A percentile compares a stretch with the other conserved stretches of the same genome.
Conservation (phyloP, 2,113 vertebrate genomes). For the Lamprotornis superbus region DNA sequence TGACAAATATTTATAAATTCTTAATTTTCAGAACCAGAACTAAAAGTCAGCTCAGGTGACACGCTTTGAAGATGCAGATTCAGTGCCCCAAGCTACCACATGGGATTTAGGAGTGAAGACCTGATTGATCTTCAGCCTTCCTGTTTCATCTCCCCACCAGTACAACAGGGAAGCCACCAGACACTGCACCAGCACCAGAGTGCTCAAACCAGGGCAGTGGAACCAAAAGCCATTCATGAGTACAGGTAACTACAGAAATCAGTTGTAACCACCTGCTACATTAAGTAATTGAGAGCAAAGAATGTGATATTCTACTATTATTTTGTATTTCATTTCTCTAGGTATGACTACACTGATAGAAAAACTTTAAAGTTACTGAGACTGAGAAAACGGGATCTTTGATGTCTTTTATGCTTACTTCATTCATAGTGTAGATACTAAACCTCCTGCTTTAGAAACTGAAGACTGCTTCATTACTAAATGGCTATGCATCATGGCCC, state of each 20-base stretch:
- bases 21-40: not conserved
- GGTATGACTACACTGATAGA: not conserved
- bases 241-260: not conserved
- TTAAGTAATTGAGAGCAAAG: not conserved
- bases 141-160: not conserved
- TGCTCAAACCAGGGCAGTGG: not conserved
- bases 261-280: not conserved
- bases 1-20: not conserved
- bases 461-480: slow-evolving; percentile 43
- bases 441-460: slow-evolving; percentile 48
- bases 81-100: no score
- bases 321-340: not conserved
- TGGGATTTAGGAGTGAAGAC: not conserved
- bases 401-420: not conserved
- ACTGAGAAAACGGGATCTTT: not conserved
- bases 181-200: fast-evolving
- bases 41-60: not conserved
- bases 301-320: not conserved
- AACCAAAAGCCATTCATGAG: not conserved
- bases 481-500: slow-evolving; percentile 4
- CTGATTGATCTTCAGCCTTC: not conserved
- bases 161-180: not conserved
- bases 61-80: fast-evolving
- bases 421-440: not conserved
- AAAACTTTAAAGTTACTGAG: not conserved